Evolutionary conservation across 2,113 vertebrate genomes (phyloP).

Genomic region (Parotia lawesii): DNA sequence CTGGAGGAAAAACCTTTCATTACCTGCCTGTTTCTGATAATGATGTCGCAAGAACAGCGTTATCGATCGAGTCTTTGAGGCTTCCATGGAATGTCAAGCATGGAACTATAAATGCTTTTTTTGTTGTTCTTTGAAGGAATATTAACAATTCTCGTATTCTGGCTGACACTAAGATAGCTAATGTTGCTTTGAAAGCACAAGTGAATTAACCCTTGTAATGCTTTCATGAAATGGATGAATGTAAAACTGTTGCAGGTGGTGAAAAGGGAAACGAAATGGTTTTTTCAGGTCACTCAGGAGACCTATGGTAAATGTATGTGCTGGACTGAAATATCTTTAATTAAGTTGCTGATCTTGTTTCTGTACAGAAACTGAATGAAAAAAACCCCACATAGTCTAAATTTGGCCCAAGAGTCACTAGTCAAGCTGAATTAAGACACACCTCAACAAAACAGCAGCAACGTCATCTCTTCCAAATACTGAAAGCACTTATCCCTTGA

Average conservation of each 20-base stretch:
- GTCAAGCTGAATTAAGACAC: background rate
- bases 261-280: background rate
- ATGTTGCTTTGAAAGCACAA: background rate
- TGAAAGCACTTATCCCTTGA: background rate
- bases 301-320: background rate
- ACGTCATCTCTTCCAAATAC: background rate
- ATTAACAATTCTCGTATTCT: background rate
- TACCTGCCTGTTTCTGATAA: background rate
- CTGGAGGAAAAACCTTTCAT: background rate
- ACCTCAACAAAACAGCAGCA: background rate
- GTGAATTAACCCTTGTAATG: background rate
- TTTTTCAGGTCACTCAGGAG: background rate
- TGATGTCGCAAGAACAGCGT: background rate
- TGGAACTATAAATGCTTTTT: background rate
- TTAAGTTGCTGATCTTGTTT: background rate
- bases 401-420: background rate
- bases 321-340: background rate
- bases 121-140: background rate
- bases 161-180: background rate
- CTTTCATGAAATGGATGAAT: background rate
- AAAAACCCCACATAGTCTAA: background rate
- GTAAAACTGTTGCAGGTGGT: background rate
- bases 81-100: background rate
- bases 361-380: background rate
- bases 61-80: rapidly evolving